These are phyloP conservation scores for Hartigia nigra DNA, from an alignment of 2,888 invertebrate species.

Conservation along the genomic window DNA sequence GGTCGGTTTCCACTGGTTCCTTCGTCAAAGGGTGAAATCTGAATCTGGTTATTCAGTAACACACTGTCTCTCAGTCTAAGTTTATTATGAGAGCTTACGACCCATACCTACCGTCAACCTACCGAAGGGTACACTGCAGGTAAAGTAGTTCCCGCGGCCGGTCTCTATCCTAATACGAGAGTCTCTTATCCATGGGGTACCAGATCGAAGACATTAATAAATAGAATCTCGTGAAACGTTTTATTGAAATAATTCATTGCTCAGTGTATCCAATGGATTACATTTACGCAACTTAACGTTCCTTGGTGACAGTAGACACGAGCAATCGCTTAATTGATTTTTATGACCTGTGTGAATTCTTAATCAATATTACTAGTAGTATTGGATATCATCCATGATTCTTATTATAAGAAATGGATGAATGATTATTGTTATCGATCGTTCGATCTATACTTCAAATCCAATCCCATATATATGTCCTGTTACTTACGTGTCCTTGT, in stretches of 20 bases:
- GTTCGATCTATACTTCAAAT: neutral
- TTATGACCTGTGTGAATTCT: neutral
- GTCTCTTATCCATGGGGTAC: conserved; percentile 18
- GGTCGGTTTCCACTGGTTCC: conserved; percentile 63
- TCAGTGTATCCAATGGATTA: neutral
- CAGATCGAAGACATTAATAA: neutral
- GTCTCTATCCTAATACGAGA: conserved; percentile 52
- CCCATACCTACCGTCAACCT: conserved; percentile 64
- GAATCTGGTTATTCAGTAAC: conserved; percentile 65
- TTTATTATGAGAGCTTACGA: conserved; percentile 64
- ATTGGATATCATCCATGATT: neutral
- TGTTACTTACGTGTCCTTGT: neutral
- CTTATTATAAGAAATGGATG: too few relatives aligned
- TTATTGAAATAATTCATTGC: neutral
- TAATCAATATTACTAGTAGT: neutral
- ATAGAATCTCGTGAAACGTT: neutral
- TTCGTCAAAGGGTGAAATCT: conserved; percentile 63
- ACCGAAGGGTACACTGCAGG: conserved; percentile 65
- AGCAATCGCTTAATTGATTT: neutral
- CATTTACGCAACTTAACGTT: neutral
- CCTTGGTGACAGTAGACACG: neutral
- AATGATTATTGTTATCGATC: neutral
- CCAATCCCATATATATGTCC: neutral
- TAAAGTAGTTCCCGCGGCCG: conserved; percentile 67
- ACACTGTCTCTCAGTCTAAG: conserved; percentile 63